phyloP scores from a whole-genome alignment of 2,113 vertebrate species.

The Gambusia holbrooki region DNA sequence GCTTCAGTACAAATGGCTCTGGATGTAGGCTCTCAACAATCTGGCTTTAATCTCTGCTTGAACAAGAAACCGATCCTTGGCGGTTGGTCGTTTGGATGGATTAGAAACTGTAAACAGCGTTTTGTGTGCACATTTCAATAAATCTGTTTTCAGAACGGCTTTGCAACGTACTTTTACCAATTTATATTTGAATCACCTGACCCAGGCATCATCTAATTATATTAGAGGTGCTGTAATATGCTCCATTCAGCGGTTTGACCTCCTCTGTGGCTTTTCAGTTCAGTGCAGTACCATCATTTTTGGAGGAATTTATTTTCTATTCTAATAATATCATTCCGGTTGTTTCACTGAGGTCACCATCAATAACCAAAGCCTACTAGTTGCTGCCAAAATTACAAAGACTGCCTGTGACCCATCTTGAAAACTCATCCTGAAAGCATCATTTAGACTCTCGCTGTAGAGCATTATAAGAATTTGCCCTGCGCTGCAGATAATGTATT shows the following conservation, averaged over 20 bases:
- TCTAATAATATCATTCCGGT: background rate
- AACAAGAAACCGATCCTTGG: slow-evolving; percentile 15
- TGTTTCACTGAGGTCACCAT: slow-evolving; percentile 10
- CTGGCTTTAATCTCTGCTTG: slow-evolving; percentile 10
- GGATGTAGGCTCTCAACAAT: slow-evolving; percentile 1
- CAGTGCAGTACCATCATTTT: background rate
- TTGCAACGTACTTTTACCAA: background rate
- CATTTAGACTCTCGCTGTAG: slow-evolving; percentile 45
- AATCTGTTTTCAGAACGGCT: background rate
- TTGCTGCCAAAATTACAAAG: slow-evolving; percentile 42
- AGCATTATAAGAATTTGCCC: slow-evolving; percentile 57
- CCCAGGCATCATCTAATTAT: background rate
- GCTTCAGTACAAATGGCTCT: slow-evolving; percentile 37
- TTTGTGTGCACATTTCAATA: background rate
- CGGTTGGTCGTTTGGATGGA: slow-evolving; percentile 13
- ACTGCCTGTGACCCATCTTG: slow-evolving; percentile 33
- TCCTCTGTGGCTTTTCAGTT: background rate
- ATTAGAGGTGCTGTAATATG: background rate
- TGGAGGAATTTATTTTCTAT: background rate
- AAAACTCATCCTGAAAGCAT: slow-evolving; percentile 29
- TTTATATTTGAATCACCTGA: background rate
- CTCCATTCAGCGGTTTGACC: background rate
- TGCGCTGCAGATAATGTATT: slow-evolving; percentile 58
- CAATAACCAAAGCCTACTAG: slow-evolving; percentile 7
- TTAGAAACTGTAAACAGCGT: background rate